phyloP scores from a whole-genome alignment of 2,797 vertebrate species.

The Acipenser transmontanus region DNA sequence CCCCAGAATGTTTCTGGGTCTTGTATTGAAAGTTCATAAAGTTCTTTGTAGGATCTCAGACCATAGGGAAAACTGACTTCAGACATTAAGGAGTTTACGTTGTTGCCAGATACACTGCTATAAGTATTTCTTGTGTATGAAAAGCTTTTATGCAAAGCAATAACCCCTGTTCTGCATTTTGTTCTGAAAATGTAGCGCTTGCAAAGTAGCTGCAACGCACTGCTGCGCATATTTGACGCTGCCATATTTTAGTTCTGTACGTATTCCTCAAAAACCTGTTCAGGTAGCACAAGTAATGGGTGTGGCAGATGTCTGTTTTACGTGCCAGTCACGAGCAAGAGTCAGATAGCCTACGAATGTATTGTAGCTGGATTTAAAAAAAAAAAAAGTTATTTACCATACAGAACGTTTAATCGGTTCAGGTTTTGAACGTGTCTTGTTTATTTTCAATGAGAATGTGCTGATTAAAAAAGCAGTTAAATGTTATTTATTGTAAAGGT shows the following conservation, averaged over 20 bases:
- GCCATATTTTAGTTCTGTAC: conserved; percentile 34
- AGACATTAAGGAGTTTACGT: conserved; percentile 24
- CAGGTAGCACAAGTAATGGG: conserved; percentile 15
- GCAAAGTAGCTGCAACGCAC: conserved; percentile 18
- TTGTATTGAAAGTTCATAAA: conserved; percentile 57
- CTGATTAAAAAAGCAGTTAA: no score
- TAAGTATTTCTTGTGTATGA: neutral
- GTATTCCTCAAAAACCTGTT: conserved; percentile 12
- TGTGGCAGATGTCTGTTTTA: neutral
- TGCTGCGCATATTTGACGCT: conserved; percentile 14
- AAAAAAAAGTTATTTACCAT: no score
- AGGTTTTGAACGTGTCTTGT: no score
- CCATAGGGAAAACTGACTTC: conserved; percentile 31
- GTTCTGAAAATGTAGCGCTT: conserved; percentile 11
- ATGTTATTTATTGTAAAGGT: no score
- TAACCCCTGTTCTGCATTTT: no score
- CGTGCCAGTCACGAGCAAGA: no score
- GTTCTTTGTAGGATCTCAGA: conserved; percentile 41
- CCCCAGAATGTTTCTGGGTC: conserved; percentile 76
- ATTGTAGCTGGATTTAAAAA: no score
- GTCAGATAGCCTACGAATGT: no score
- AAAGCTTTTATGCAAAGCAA: no score
- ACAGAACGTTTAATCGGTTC: no score
- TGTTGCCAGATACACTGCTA: conserved; percentile 41
- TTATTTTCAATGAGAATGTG: no score